Percentiles rank a stretch among this genome's conserved stretches.
Evolutionary conservation across 2,113 vertebrate species (phyloP).

Genomic region (Lagenorhynchus albirostris): DNA sequence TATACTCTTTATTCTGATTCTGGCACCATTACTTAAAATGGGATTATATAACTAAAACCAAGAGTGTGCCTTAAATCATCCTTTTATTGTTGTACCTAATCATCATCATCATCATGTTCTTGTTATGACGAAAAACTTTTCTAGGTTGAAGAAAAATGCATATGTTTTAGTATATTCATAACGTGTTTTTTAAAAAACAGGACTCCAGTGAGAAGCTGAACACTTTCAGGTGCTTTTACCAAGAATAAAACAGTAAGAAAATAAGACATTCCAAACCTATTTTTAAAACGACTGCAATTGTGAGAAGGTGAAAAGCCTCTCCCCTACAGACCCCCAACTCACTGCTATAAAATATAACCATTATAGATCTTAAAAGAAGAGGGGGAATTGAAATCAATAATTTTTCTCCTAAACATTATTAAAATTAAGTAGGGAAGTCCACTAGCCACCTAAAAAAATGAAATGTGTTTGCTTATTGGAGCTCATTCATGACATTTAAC

Average conservation of each 20-base stretch:
- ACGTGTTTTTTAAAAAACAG: neutral
- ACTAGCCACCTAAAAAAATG: neutral
- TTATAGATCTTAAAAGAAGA: neutral
- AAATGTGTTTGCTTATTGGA: neutral
- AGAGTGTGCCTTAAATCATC: neutral
- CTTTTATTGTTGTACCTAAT: neutral
- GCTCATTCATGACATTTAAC: neutral
- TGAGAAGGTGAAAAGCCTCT: neutral
- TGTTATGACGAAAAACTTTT: conserved; percentile 28
- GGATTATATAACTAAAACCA: conserved; percentile 39
- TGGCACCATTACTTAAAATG: conserved; percentile 37
- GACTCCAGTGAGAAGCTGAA: neutral
- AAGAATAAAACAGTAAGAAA: neutral
- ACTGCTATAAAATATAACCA: neutral
- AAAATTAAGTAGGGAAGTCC: neutral
- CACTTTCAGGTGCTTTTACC: neutral
- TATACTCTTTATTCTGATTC: neutral
- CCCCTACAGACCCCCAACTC: rapidly evolving
- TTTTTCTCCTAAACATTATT: neutral
- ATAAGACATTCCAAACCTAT: neutral
- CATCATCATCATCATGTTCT: neutral
- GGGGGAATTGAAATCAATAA: neutral
- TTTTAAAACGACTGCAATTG: neutral
- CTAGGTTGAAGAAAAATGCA: conserved; percentile 30
- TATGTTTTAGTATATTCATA: conserved; percentile 14